Evolutionary conservation across 2,797 vertebrate genomes (phyloP).

Genomic region (Danio aesculapii): DNA sequence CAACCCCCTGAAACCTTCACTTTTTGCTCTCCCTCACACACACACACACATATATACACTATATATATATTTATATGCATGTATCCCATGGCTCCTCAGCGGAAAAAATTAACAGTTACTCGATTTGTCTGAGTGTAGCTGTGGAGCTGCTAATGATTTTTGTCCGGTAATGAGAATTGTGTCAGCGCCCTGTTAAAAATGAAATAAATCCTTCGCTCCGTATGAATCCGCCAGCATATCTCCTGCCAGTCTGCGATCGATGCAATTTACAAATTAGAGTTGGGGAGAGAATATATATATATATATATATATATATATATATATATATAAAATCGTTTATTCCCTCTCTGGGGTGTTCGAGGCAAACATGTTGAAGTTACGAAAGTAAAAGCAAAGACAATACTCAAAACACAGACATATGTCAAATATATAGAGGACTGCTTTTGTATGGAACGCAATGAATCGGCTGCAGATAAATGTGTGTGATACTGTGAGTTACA

Average conservation of each 20-base stretch:
- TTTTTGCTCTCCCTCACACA: slow-evolving; percentile 61
- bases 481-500: background rate
- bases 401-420: background rate
- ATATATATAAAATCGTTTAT: slow-evolving; percentile 42
- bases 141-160: slow-evolving; percentile 61
- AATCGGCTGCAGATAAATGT: background rate
- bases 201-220: slow-evolving; percentile 55
- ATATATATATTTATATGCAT: too few species aligned
- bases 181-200: slow-evolving; percentile 55
- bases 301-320: slow-evolving; percentile 13
- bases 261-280: slow-evolving; percentile 56
- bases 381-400: slow-evolving; percentile 29
- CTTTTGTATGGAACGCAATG: background rate
- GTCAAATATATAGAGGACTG: background rate
- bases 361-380: slow-evolving; percentile 40
- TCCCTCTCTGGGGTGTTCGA: slow-evolving; percentile 47
- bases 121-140: slow-evolving; percentile 70
- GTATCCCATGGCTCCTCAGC: slow-evolving; percentile 53
- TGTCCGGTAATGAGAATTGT: slow-evolving; percentile 63
- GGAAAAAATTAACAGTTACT: slow-evolving; percentile 91
- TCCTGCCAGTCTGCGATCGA: slow-evolving; percentile 52
- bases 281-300: slow-evolving; percentile 28
- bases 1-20: slow-evolving; percentile 38
- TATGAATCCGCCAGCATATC: slow-evolving; percentile 51
- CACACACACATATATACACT: slow-evolving; percentile 61